Evolutionary conservation across 2,797 vertebrate species (phyloP).

Genomic region (Odontamblyopus lacepedii): DNA sequence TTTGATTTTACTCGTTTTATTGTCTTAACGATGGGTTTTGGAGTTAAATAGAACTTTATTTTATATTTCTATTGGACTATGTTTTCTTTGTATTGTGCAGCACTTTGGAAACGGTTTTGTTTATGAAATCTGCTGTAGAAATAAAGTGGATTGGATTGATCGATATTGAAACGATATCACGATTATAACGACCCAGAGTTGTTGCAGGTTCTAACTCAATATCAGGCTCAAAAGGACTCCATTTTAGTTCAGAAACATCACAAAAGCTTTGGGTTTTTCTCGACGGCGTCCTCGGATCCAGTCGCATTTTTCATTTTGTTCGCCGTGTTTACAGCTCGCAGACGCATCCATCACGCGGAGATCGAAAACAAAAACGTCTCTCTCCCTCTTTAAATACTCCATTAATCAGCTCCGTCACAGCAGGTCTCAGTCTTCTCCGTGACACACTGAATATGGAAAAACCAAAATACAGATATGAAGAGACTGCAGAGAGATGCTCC

Average conservation of each 20-base stretch:
- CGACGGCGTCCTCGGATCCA: neutral
- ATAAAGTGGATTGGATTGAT: too few relatives aligned
- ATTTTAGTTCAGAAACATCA: neutral
- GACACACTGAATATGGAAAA: constrained; percentile 32
- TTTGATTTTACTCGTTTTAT: too few relatives aligned
- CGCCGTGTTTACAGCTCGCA: constrained; percentile 9
- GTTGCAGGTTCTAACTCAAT: too few relatives aligned
- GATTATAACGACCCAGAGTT: too few relatives aligned
- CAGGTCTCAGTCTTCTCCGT: constrained; percentile 25
- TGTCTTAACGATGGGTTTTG: too few relatives aligned
- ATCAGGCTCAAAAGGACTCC: too few relatives aligned
- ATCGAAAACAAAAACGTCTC: constrained; percentile 24
- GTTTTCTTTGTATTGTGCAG: too few relatives aligned
- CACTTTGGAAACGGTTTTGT: too few relatives aligned
- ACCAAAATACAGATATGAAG: constrained; percentile 28
- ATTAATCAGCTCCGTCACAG: constrained; percentile 51
- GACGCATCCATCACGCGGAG: constrained; percentile 30
- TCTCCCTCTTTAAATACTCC: constrained; percentile 27
- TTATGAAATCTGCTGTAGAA: too few relatives aligned
- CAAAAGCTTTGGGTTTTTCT: neutral
- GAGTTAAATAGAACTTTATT: too few relatives aligned
- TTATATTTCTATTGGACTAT: too few relatives aligned
- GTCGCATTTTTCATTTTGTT: neutral
- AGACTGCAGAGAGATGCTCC: neutral
- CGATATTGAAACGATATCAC: too few relatives aligned